Base-by-base conservation (phyloP, 2,797 vertebrate species). In the Myotis myotis region DNA sequence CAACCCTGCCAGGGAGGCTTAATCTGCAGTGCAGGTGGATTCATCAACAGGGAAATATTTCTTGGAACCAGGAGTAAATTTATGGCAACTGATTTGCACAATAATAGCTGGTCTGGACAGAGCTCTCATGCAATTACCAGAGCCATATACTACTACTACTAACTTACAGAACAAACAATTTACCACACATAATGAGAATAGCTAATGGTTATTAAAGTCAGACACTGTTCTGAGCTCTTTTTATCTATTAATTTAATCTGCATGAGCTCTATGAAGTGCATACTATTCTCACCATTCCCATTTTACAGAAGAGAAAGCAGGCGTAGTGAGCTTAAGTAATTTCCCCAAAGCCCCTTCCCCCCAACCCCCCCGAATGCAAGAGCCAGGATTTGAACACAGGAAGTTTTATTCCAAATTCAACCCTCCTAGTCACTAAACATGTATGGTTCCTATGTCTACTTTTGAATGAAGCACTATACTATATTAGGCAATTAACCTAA, bases 81-180 rank as follows among this genome's bases (percentile, higher is more conserved):
- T 94, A 87, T 75, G 74, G 30, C 62, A 87, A 71, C 51, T 19
- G 47, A 70, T 71, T 71, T 89, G 47, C 16, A 49, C 44, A 87
- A 38, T 66, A 68, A 41, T 30, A 55, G 51, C 72, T 41, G 83
- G 70, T 70, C 80, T 9, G 15, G 44, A 36, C 68, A 64, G 13
- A 94, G 41, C 25, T 86, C 83, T 92, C 79, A 19, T 44, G 62
- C 36, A 95, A 33, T 70, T 41, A 79, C 38, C 36, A 92, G 84
- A 78, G 76, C 23, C 13, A 25, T 74, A 30, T 55, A 38, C 33
- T 72, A 66, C 79, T 68, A 36, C 55, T 47, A 47, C 47, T 66
- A 82, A 91, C 70, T 93, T 80, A 91, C 68, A 66, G 76, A 89
- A 51, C 71, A 75, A 66, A 88, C 49, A 92, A 70, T 75, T 85